Evolutionary conservation across 1,140 invertebrate species (phyloP).

Genomic region (Maniola jurtina): DNA sequence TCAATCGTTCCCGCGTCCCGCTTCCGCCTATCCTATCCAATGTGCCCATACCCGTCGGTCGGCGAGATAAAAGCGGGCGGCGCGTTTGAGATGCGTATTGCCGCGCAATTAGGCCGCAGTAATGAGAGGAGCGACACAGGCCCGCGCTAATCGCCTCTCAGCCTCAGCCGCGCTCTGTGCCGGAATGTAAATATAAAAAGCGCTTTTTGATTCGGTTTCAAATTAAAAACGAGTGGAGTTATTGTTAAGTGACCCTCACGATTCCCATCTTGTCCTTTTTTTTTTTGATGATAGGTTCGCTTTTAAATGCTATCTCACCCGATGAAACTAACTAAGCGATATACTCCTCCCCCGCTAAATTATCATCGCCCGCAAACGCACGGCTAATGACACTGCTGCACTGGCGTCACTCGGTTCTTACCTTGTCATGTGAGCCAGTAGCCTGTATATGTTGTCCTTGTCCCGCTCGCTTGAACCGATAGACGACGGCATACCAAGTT

Average conservation of each 20-base stretch:
- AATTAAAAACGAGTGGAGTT: neutral
- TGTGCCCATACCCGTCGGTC: slow-evolving; percentile 22
- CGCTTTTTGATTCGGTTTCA: slow-evolving; percentile 2
- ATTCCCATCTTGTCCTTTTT: neutral
- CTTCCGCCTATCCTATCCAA: slow-evolving; percentile 20
- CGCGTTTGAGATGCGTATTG: slow-evolving; percentile 59
- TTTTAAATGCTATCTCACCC: too few relatives aligned
- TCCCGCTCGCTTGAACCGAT: too few relatives aligned
- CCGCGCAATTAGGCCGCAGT: slow-evolving; percentile 66
- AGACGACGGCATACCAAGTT: too few relatives aligned
- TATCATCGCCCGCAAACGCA: too few relatives aligned
- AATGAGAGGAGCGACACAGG: slow-evolving; percentile 71
- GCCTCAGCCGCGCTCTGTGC: slow-evolving; percentile 16
- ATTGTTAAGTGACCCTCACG: neutral
- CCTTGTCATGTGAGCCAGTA: too few relatives aligned
- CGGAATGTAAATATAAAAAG: slow-evolving; percentile 19
- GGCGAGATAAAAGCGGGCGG: slow-evolving; percentile 71
- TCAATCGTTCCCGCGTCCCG: slow-evolving; percentile 6
- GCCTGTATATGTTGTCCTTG: too few relatives aligned
- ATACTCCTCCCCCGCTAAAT: too few relatives aligned
- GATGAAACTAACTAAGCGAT: too few relatives aligned
- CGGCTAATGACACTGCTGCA: too few relatives aligned
- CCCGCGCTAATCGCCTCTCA: slow-evolving; percentile 59
- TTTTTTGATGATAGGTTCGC: too few relatives aligned
- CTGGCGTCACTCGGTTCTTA: too few relatives aligned